Evolutionary conservation across 2,888 invertebrate genomes (phyloP), one percentile per base, ranked within the genome.

Genomic region (Drosophila neonasuta): DNA sequence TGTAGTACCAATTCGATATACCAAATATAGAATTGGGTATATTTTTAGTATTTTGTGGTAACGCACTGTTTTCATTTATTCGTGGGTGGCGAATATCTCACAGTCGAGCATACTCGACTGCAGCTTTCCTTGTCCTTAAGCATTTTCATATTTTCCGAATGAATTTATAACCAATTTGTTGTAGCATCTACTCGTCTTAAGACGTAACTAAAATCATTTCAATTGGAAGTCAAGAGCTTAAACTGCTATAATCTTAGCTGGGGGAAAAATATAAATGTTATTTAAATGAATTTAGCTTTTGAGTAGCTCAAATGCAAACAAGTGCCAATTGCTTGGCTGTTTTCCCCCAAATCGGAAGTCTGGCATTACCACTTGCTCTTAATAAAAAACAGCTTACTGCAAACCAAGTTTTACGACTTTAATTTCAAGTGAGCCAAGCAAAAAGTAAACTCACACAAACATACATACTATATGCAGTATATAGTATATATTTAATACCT

Each of bases 341-440:
- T 11, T 32, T 4, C 10, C 24, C 13, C 24, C 20, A 13, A 42
- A 34, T n/a, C 34, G 24, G 32, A 51, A 36, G 49, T 29, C 24
- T 17, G 24, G 36, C 15, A 42, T 32, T 29, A 24, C 13, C 51
- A 51, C 17, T 55, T 61, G 30, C 0, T 48, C 30, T 32, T 56
- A 29, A 57, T 68, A 39, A 42, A 46, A 49, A 49, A n/a, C 10
- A 39, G 59, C 41, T 63, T 63, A 54, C 42, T 24, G 13, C 30
- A 48, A 29, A 42, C 7, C 59, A 24, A 57, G 44, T 42, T 58
- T 57, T 68, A 73, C 61, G 57, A 55, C 36, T 48, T 60, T 11
- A 64, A 73, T 58, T 58, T 65, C 3, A 51, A 42, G 32, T 49
- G 34, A 46, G 24, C 39, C 17, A 9, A 45, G 41, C n/a, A 8